Evolutionary conservation across 2,797 vertebrate genomes (phyloP).

Genomic region (Odontamblyopus lacepedii): DNA sequence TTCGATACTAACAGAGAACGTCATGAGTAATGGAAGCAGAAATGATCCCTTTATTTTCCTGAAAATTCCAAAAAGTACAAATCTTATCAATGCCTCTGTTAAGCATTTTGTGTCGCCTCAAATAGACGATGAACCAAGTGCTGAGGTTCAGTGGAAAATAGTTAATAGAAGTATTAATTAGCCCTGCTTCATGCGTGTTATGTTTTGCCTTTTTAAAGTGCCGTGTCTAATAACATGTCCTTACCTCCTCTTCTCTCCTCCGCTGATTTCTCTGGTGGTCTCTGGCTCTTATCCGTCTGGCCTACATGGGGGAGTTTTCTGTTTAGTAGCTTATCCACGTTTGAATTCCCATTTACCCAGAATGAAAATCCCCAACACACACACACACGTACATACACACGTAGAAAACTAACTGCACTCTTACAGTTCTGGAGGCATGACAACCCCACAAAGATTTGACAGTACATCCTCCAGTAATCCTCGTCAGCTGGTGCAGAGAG

Average conservation of each 20-base stretch:
- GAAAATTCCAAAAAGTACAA: too few species aligned
- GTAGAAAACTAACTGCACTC: conserved; percentile 22
- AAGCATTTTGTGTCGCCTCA: too few species aligned
- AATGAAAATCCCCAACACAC: conserved; percentile 10
- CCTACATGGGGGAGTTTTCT: conserved; percentile 32
- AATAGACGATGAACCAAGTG: too few species aligned
- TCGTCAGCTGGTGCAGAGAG: conserved; percentile 36
- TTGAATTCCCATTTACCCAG: conserved; percentile 38
- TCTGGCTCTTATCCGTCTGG: conserved; percentile 33
- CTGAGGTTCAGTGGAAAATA: too few species aligned
- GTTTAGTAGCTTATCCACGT: conserved; percentile 44
- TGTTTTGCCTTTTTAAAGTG: too few species aligned
- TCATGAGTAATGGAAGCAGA: too few species aligned
- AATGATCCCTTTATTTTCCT: too few species aligned
- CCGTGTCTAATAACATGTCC: not conserved
- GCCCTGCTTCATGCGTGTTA: too few species aligned
- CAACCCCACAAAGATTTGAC: conserved; percentile 44
- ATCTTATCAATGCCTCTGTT: too few species aligned
- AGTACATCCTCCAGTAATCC: conserved; percentile 45
- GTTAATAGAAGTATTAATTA: too few species aligned
- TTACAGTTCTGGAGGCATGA: conserved; percentile 37
- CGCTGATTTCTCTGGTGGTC: conserved; percentile 27
- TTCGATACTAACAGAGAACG: too few species aligned
- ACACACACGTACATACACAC: not conserved
- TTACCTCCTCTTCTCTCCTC: not conserved